Conservation (phyloP, 2,797 vertebrate species). For the Petrocephalus sullivani region DNA sequence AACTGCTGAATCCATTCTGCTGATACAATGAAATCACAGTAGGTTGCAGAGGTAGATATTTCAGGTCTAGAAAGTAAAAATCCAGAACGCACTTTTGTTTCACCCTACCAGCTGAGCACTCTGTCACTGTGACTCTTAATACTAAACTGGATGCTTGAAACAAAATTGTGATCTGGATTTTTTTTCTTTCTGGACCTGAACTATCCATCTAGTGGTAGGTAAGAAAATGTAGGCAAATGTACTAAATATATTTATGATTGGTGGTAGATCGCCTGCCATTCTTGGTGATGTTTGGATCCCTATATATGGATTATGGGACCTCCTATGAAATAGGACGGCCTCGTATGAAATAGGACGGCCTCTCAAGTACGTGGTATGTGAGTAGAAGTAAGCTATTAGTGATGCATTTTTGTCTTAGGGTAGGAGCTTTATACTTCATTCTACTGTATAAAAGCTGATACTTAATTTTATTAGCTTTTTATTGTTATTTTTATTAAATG, state of each 20-base stretch:
- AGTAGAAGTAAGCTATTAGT: not conserved
- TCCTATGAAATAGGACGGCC: not conserved
- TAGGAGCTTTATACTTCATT: not conserved
- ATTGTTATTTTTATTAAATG: not conserved
- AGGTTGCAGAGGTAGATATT: not conserved
- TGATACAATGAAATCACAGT: not conserved
- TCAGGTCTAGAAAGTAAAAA: not conserved
- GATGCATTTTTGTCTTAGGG: not conserved
- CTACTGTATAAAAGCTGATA: not conserved
- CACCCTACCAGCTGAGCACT: not conserved
- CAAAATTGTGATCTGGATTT: not conserved
- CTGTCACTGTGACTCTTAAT: not conserved
- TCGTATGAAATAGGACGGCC: not conserved
- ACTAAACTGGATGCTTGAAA: not conserved
- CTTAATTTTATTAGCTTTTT: not conserved
- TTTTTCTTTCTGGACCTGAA: not conserved
- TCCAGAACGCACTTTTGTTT: not conserved
- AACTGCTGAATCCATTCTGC: not conserved
- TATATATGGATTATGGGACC: not conserved
- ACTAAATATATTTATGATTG: not conserved
- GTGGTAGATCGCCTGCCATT: not conserved
- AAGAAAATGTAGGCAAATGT: not conserved
- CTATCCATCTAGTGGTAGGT: not conserved
- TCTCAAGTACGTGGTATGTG: not conserved
- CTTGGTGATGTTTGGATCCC: not conserved